Evolutionary conservation across 2,888 invertebrate species (phyloP), one percentile per base, ranked within the genome.

Genomic region (Hylaea fasciaria): DNA sequence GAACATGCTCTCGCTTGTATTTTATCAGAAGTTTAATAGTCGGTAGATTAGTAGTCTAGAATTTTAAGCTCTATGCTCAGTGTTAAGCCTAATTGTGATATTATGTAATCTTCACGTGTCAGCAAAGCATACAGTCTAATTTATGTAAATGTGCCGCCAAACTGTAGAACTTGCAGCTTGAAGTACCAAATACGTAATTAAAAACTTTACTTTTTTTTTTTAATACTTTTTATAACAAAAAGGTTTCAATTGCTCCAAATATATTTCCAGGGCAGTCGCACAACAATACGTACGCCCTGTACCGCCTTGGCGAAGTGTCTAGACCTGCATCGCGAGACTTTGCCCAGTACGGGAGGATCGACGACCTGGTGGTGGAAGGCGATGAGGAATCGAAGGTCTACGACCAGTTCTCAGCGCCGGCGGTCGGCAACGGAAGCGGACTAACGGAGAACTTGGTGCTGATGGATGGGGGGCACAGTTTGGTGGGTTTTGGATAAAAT

Each of bases 401-500:
- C 76, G 97, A 97, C 81, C 96, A 96, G 83, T 97, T 97, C 89
- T 94, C 94, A 63, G 95, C 97, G 7, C 95, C 97, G 40, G 95
- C 97, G 0, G 93, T 97, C 22, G 85, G 91, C 0, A 80, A 88
- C 28, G 97, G 97, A 0, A 94, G 93, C 37, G 97, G 97, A 0
- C 92, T 94, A 59, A 95, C 96, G 0, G 95, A 95, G 78, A 95
- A 96, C n/a, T 94, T 96, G 85, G 95, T 97, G 81, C 96, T 98
- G 84, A 95, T 97, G 60, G 97, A 98, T 86, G 97, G 96, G 66
- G 95, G 95, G 82, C 97, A 98, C 91, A 96, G 96, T 64, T 91
- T 94, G 93, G 96, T 94, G 74, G 86, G 84, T 51, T 32, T 47
- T 49, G n/a, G 37, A n/a, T n/a, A n/a, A 28, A 14, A 8, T 1